These are phyloP conservation scores for Psylliodes chrysocephalus DNA, from an alignment of 2,888 invertebrate species.

Conservation along the genomic window DNA sequence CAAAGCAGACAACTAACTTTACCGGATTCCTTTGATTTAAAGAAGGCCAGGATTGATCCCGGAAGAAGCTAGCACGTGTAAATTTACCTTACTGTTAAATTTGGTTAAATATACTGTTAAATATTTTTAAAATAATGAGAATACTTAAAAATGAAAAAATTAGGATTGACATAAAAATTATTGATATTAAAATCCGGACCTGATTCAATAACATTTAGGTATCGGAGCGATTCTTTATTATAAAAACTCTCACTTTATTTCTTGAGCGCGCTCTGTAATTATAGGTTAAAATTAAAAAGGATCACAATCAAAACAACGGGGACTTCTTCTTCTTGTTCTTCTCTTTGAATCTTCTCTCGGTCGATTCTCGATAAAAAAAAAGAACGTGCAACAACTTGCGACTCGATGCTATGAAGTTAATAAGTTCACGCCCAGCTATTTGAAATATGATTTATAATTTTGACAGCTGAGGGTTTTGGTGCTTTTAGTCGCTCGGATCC, in stretches of 20 bases:
- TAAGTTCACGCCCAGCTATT: slow-evolving; percentile 62
- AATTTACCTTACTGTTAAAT: no score
- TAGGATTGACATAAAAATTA: no score
- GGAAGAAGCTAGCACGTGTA: no score
- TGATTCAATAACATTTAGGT: slow-evolving; percentile 6
- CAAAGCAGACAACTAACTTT: no score
- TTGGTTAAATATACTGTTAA: no score
- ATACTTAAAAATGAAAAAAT: no score
- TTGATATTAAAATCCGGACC: background rate
- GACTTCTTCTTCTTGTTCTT: slow-evolving; percentile 24
- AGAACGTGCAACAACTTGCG: slow-evolving; percentile 47
- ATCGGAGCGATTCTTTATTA: slow-evolving; percentile 57
- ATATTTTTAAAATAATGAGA: no score
- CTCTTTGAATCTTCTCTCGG: background rate
- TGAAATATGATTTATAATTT: slow-evolving; percentile 61
- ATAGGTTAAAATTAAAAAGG: slow-evolving; percentile 58
- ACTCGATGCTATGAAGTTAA: slow-evolving; percentile 55
- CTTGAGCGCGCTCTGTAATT: slow-evolving; percentile 58
- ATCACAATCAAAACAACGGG: slow-evolving; percentile 55
- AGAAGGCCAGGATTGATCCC: no score
- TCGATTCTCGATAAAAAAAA: slow-evolving; percentile 27
- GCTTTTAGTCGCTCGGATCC: slow-evolving; percentile 42
- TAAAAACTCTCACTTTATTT: slow-evolving; percentile 59
- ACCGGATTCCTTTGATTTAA: no score
- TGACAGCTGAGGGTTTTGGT: slow-evolving; percentile 53